Base-by-base conservation (phyloP, 2,888 invertebrate genomes). In the Platycheirus albimanus region DNA sequence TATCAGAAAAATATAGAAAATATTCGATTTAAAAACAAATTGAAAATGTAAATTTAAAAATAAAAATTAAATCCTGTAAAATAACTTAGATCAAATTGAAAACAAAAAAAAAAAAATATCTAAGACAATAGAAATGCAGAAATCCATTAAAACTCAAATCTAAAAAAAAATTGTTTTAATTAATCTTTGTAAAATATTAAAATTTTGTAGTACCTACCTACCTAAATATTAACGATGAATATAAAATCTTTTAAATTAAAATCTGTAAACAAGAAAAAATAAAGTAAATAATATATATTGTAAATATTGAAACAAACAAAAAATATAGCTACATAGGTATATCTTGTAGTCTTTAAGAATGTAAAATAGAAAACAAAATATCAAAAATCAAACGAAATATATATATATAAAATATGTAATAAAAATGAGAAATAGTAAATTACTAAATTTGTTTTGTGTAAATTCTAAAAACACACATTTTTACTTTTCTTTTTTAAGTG, bases 391-490 rank as follows among this genome's bases (percentile, higher is more conserved):
- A 76, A 71, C 41, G 24, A 76, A 81, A 61, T 47, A 33, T 7
- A 33, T 66, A 49, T 38, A 56, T 11, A 63, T 19, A 41, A n/a
- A 64, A 36, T 33, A 51, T 47, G 69, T 8, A 56, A 45, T 19
- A 66, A 49, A 13, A 58, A 54, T 66, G 1, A 56, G 49, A 51
- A 58, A 58, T 38, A 66, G 30, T 19, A 66, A 83, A 77, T 72
- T 67, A 67, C 58, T 67, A 33, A 36, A 56, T 74, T 78, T 83
- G 64, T 74, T 41, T 83, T 64, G 69, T 78, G 67, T 56, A 54
- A 49, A 36, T 67, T 72, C 71, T 74, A 36, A 43, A 56, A 54
- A 56, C 6, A 69, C 52, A 51, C 24, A 58, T 61, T 54, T 58
- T 51, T 43, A 30, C 56, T 61, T 71, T 74, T 64, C 19, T 58